phyloP scores from a whole-genome alignment of 2,797 vertebrate species.

The Cercopithecus petaurista region DNA sequence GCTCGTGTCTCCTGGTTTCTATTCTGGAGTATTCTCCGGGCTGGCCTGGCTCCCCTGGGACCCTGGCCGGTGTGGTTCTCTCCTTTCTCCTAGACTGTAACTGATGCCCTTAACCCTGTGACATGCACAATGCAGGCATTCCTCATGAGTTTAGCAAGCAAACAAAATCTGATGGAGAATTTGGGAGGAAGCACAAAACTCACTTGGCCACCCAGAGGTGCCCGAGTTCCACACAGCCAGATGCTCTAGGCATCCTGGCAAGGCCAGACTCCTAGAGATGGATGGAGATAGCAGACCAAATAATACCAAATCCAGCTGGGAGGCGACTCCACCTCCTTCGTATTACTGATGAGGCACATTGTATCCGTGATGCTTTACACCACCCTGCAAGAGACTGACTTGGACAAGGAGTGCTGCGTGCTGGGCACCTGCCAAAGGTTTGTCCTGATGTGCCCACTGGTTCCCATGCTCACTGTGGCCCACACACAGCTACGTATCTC shows the following conservation, averaged over 20 bases:
- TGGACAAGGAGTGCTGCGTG: not conserved
- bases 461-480: not conserved
- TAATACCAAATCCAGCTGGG: not conserved
- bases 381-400: not conserved
- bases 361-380: not conserved
- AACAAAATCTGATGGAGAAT: not conserved
- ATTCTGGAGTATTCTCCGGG: not conserved
- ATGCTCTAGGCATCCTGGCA: not conserved
- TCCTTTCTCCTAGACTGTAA: not conserved
- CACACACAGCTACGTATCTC: not conserved
- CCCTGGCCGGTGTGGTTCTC: not conserved
- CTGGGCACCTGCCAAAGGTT: not conserved
- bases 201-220: not conserved
- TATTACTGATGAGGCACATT: not conserved
- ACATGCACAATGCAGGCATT: not conserved
- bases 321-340: not conserved
- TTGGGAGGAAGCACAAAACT: not conserved
- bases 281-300: too few relatives aligned
- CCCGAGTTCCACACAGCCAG: not conserved
- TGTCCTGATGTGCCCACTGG: not conserved
- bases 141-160: not conserved
- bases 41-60: too few relatives aligned
- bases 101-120: not conserved
- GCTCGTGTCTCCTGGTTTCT: not conserved
- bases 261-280: not conserved